phyloP scores from a whole-genome alignment of 1,140 invertebrate species.

The Andrena cerasifolii region DNA sequence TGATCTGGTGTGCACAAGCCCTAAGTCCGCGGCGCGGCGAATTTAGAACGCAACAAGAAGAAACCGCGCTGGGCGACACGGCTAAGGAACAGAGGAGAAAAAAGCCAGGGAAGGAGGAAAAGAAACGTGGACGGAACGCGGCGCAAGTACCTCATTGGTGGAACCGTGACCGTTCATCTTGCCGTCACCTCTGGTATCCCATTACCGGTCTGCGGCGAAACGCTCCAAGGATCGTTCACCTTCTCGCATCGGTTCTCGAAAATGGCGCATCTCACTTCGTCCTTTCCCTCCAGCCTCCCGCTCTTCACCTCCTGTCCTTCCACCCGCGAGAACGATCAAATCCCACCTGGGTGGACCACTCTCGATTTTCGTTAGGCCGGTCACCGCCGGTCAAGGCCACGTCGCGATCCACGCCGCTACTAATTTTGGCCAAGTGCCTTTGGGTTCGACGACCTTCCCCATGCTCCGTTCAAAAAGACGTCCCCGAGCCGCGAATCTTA shows the following conservation, averaged over 20 bases:
- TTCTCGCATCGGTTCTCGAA: constrained; percentile 66
- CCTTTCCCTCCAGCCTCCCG: constrained; percentile 42
- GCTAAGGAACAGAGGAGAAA: constrained; percentile 33
- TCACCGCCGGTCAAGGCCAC: constrained; percentile 61
- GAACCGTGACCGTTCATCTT: constrained; percentile 79
- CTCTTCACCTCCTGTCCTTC: not conserved
- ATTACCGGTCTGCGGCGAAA: constrained; percentile 74
- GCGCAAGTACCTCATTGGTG: constrained; percentile 73
- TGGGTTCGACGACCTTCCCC: constrained; percentile 56
- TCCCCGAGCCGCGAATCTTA: constrained; percentile 16
- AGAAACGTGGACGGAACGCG: constrained; percentile 53
- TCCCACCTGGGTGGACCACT: constrained; percentile 28
- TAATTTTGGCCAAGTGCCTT: constrained; percentile 57
- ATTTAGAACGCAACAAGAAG: constrained; percentile 70
- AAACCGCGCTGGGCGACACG: constrained; percentile 60
- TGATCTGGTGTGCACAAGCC: constrained; percentile 23
- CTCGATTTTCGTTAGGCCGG: constrained; percentile 58
- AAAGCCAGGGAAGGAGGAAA: constrained; percentile 36
- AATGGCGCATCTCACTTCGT: constrained; percentile 63
- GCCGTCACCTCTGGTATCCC: constrained; percentile 76
- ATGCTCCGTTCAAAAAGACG: not conserved
- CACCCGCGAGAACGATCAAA: not conserved
- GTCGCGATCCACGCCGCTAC: constrained; percentile 34
- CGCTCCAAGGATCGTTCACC: constrained; percentile 67
- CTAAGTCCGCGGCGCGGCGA: constrained; percentile 53